These are phyloP conservation scores for Drosophila obscura DNA, from an alignment of 1,140 invertebrate species.

Conservation along the genomic window DNA sequence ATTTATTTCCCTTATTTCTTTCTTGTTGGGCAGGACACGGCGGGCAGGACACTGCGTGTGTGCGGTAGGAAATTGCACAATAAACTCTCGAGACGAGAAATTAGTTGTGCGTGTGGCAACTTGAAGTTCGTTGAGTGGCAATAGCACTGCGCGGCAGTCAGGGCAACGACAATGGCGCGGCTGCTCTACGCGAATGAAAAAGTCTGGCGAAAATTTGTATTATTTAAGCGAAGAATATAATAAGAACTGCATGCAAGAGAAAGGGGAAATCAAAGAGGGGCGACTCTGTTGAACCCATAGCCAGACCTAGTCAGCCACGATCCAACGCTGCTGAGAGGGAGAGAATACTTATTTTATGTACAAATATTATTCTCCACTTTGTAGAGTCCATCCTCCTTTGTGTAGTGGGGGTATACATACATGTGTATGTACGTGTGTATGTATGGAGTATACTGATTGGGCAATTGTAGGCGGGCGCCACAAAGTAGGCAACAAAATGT, in stretches of 20 bases:
- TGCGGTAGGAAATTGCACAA: constrained; percentile 74
- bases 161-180: constrained; percentile 7
- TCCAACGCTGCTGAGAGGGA: too few species aligned
- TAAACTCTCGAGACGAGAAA: constrained; percentile 78
- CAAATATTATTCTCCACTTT: too few species aligned
- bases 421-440: too few species aligned
- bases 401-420: constrained; percentile 8
- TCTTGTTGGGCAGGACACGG: constrained; percentile 18
- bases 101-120: constrained; percentile 70
- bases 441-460: neutral
- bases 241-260: too few species aligned
- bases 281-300: too few species aligned
- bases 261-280: too few species aligned
- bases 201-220: too few species aligned
- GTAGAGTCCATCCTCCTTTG: neutral
- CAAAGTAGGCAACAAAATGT: constrained; percentile 62
- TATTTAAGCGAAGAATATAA: too few species aligned
- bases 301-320: too few species aligned
- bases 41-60: neutral
- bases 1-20: constrained; percentile 46
- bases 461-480: constrained; percentile 34
- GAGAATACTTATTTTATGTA: too few species aligned
- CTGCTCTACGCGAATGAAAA: neutral
- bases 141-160: constrained; percentile 29
- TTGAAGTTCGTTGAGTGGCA: constrained; percentile 49